Base-by-base conservation (phyloP, 2,797 vertebrate genomes). In the Xenopus petersii region DNA sequence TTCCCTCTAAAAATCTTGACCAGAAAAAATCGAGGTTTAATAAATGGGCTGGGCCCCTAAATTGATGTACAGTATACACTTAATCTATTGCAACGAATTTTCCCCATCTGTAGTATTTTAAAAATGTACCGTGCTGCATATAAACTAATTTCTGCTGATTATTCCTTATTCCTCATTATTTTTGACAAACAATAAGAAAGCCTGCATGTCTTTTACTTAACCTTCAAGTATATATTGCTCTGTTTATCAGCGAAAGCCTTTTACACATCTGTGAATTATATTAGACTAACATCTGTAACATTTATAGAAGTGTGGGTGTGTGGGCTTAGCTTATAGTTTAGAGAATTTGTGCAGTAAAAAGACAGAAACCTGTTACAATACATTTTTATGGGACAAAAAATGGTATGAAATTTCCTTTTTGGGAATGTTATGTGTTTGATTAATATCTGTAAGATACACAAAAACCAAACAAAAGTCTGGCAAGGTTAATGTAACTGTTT, bases 261-360 rank as follows among this genome's bases (percentile, higher is more conserved):
- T 61, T 62, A 68, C 69, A 78, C 75, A 78, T 73, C 76, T 74
- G 76, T 78, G 76, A 70, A 78, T 70, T 74, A 61, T 78, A 67
- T 70, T 78, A 78, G 76, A 5, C 71, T 36, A 78, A 74, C 76
- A 78, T 74, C 76, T 78, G 76, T 69, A 78, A 70, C 71, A 59
- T 70, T 73, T 70, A 70, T 69, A 64, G 76, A 64, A 73, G 60
- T 73, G 71, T 78, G 71, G 76, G 71, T 78, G 76, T 73, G 76
- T 74, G 76, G 75, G 76, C 76, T 78, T 60, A 69, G 71, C 51
- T 73, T 73, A 73, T 69, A 65, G 66, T 61, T 73, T 59, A 66
- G 76, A 65, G 65, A 73, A 69, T 68, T 63, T 69, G 54, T 67
- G 63, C 66, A 60, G 76, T 73, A 73, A 78, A 78, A 10, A 49